These are phyloP conservation scores for Amyelois transitella DNA, from an alignment of 1,140 invertebrate genomes.

Conservation along the genomic window DNA sequence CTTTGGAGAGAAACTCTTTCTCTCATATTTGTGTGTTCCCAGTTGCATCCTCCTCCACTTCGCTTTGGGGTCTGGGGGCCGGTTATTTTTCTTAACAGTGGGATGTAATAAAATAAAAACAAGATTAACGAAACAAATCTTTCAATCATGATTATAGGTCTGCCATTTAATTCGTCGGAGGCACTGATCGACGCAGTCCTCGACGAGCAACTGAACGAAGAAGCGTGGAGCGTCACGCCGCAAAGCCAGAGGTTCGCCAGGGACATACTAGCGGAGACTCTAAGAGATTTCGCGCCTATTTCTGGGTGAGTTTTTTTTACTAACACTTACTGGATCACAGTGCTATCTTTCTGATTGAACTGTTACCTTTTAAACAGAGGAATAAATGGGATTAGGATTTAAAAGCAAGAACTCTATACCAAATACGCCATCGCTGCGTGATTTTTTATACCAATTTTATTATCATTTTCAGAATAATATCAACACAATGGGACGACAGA, in stretches of 20 bases:
- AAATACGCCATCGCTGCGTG: too few relatives aligned
- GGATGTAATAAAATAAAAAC: too few relatives aligned
- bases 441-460: neutral
- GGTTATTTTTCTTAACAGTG: too few relatives aligned
- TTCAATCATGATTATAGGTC: slow-evolving; percentile 35
- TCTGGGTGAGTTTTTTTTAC: slow-evolving; percentile 26
- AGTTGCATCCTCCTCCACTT: too few relatives aligned
- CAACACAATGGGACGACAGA: slow-evolving; percentile 27
- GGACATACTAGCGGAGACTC: slow-evolving; percentile 41
- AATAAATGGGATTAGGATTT: neutral
- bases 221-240: slow-evolving; percentile 57
- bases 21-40: too few relatives aligned
- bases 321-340: neutral
- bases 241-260: slow-evolving; percentile 35
- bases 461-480: slow-evolving; percentile 29
- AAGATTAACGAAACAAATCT: too few relatives aligned
- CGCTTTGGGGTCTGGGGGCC: too few relatives aligned
- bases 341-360: neutral
- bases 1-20: too few relatives aligned
- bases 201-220: slow-evolving; percentile 78
- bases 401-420: too few relatives aligned
- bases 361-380: neutral
- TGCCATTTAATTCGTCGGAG: slow-evolving; percentile 77
- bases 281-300: slow-evolving; percentile 32
- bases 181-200: slow-evolving; percentile 81